phyloP scores from a whole-genome alignment of 2,113 vertebrate genomes.

The Albula goreensis region DNA sequence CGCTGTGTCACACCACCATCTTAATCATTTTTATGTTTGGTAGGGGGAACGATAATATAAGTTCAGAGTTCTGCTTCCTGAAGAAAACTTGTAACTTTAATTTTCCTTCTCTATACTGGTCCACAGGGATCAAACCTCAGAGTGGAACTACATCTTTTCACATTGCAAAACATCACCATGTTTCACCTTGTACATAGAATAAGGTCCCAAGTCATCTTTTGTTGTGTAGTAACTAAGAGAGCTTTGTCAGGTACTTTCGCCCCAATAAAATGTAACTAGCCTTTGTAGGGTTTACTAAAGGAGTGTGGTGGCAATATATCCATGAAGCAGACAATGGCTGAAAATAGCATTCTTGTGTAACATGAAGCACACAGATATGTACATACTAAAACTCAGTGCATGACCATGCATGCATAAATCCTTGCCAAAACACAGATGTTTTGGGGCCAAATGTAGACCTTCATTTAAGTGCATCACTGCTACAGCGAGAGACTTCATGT shows the following conservation, averaged over 20 bases:
- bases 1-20: not conserved
- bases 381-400: not conserved
- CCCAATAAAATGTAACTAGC: not conserved
- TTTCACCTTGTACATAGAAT: not conserved
- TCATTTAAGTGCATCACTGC: no score
- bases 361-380: not conserved
- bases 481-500: no score
- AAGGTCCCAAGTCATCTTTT: not conserved
- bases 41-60: not conserved
- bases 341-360: slow-evolving; percentile 1
- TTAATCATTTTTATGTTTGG: not conserved
- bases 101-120: not conserved
- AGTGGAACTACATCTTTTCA: not conserved
- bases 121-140: not conserved
- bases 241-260: not conserved
- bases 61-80: not conserved
- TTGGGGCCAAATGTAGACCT: no score
- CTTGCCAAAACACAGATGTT: no score
- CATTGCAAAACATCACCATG: not conserved
- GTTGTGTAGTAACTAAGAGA: not conserved
- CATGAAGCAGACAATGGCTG: not conserved
- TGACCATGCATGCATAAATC: not conserved
- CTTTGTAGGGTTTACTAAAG: slow-evolving; percentile 1
- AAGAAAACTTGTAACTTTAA: slow-evolving; percentile 7
- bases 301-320: not conserved